These are phyloP conservation scores for Darevskia nairensis DNA, from an alignment of 2,797 vertebrate genomes.

Conservation along the genomic window DNA sequence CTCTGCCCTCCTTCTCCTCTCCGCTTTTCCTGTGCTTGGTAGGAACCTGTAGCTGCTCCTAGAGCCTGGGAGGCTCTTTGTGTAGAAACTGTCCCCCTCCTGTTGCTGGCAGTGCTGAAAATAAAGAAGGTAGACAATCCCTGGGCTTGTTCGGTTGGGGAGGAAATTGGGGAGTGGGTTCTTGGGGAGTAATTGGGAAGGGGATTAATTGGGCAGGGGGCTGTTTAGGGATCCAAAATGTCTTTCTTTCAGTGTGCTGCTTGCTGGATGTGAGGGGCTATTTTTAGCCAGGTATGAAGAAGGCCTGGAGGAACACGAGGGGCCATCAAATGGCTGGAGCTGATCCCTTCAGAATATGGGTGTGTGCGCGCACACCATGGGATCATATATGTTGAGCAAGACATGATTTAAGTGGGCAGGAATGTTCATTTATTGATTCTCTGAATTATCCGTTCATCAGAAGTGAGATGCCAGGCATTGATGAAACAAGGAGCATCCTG, in stretches of 20 bases:
- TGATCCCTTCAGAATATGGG: not conserved
- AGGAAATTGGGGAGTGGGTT: fast-evolving
- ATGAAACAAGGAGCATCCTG: not conserved
- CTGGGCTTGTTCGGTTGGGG: not conserved
- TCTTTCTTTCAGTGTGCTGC: not conserved
- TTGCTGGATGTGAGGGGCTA: not conserved
- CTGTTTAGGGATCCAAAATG: fast-evolving
- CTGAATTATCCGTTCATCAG: not conserved
- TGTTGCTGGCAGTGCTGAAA: not conserved
- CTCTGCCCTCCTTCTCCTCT: not conserved
- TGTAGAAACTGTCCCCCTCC: not conserved
- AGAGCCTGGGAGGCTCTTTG: constrained; percentile 15
- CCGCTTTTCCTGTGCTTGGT: constrained; percentile 11
- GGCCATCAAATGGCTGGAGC: not conserved
- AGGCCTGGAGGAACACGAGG: not conserved
- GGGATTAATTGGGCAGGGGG: not conserved
- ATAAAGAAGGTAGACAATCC: not conserved
- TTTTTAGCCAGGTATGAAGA: constrained; percentile 52
- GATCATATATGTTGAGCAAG: not conserved
- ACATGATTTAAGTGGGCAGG: not conserved
- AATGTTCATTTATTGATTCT: no score
- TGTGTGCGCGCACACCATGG: fast-evolving
- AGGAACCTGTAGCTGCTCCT: constrained; percentile 15
- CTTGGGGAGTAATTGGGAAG: fast-evolving
- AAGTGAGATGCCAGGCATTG: not conserved